phyloP scores from a whole-genome alignment of 2,888 invertebrate species.

The Drosophila nigricruria region DNA sequence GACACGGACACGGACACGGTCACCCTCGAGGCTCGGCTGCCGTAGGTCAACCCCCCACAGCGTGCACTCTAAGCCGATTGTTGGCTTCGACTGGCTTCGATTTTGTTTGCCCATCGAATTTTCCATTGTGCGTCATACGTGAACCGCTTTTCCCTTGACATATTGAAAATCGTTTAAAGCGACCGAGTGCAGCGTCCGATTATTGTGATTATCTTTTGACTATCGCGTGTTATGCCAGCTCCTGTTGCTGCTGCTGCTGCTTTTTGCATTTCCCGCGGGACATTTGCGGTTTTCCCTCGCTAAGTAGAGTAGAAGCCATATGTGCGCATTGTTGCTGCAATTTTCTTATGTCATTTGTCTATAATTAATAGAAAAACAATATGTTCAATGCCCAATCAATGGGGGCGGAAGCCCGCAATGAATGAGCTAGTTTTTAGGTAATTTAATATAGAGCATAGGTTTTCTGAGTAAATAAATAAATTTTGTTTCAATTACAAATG shows the following conservation, averaged over 20 bases:
- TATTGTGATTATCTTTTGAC: conserved; percentile 77
- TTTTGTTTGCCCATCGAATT: conserved; percentile 49
- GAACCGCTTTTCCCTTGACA: conserved; percentile 40
- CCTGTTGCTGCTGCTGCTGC: conserved; percentile 6
- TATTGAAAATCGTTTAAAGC: conserved; percentile 80
- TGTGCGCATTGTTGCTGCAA: conserved; percentile 65
- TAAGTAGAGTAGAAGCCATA: conserved; percentile 72
- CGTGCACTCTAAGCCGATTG: conserved; percentile 70
- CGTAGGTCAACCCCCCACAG: conserved; percentile 35
- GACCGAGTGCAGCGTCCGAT: conserved; percentile 78
- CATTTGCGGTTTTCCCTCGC: conserved; percentile 44
- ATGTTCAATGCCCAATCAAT: conserved; percentile 69
- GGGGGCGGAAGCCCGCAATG: conserved; percentile 12
- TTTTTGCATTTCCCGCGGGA: conserved; percentile 72
- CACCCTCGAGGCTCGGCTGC: conserved; percentile 15
- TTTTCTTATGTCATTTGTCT: conserved; percentile 54
- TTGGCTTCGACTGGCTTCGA: conserved; percentile 30
- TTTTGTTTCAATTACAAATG: not conserved
- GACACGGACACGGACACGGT: conserved; percentile 47
- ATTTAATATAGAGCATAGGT: not conserved
- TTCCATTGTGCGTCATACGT: conserved; percentile 73
- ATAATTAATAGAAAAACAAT: conserved; percentile 81
- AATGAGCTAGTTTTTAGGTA: not conserved
- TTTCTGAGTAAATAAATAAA: not conserved
- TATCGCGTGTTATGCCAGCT: conserved; percentile 61